Evolutionary conservation across 2,797 vertebrate genomes (phyloP).

Genomic region (Malacoraja senta): DNA sequence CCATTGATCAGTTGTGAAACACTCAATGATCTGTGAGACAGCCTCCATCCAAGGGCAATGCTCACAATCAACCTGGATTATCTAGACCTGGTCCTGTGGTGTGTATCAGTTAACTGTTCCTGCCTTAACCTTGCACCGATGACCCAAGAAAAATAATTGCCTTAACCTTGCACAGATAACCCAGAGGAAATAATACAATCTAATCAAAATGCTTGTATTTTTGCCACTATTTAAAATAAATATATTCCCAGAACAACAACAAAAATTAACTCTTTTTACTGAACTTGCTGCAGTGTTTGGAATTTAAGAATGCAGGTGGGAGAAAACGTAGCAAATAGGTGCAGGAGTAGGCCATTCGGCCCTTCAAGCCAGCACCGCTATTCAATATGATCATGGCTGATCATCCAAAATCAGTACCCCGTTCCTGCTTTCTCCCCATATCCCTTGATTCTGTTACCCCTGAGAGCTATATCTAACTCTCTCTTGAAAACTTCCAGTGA

Average conservation of each 20-base stretch:
- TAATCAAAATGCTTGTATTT: not conserved
- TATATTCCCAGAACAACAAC: not conserved
- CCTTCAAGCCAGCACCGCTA: no score
- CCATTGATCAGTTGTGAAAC: conserved; percentile 21
- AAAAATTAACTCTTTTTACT: not conserved
- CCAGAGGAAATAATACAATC: not conserved
- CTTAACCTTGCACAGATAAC: not conserved
- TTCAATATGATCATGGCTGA: no score
- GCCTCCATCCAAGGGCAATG: conserved; percentile 18
- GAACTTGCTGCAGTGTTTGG: not conserved
- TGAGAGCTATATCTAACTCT: no score
- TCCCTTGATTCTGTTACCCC: no score
- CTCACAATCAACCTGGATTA: conserved; percentile 21
- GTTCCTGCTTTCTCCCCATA: no score
- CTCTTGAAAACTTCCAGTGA: no score
- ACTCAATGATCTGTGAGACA: conserved; percentile 33
- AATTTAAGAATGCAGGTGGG: not conserved
- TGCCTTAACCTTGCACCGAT: not conserved
- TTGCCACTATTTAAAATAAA: not conserved
- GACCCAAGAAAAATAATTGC: conserved; percentile 14
- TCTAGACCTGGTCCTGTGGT: not conserved
- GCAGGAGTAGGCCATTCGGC: no score
- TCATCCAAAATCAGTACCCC: no score
- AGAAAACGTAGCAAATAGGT: no score
- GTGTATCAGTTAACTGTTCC: not conserved